Evolutionary conservation across 2,797 vertebrate species (phyloP), one percentile per base, ranked within the genome.

Genomic region (Pseudocheirus occidentalis): DNA sequence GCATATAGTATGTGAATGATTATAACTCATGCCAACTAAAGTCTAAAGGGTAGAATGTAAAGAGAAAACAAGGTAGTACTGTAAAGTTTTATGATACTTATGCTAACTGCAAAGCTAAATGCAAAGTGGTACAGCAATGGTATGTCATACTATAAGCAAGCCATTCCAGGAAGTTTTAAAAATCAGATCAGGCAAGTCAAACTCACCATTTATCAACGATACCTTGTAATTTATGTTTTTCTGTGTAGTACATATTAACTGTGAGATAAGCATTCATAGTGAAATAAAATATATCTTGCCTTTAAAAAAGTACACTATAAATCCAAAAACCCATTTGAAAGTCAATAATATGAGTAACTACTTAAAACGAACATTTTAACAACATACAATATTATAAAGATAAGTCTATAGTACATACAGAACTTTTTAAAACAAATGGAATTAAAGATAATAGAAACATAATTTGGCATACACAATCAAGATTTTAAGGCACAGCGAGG

Each of bases 61-160:
- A 93, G 52, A 31, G 18, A 93, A 92, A 94, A 28, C 90, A 95
- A 81, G 92, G 4, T 52, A 91, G 55, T 53, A 94, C 28, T 54
- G 40, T 28, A 92, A 53, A 52, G 40, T 55, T 55, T 56, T 58
- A 21, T 5, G 4, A 66, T 28, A 92, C n/a, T 62, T 2, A 50
- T 73, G 54, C n/a, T 92, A 52, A 93, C 34, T 28, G 34, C 31
- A 55, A 92, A 96, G 81, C 66, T 53, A 53, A 94, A 93, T 58
- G 34, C 21, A 91, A 95, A 50, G 55, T 57, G 55, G 50, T 87
- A 66, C 21, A 92, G 24, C 6, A 54, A 34, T 28, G 24, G 1
- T 10, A 90, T 90, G 14, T 90, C 29, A 90, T 55, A 46, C 5
- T 34, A 55, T 55, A 54, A 90, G 31, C 53, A 90, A 81, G 66